Conservation (phyloP, 2,113 vertebrate species). For the Platichthys stellatus region DNA sequence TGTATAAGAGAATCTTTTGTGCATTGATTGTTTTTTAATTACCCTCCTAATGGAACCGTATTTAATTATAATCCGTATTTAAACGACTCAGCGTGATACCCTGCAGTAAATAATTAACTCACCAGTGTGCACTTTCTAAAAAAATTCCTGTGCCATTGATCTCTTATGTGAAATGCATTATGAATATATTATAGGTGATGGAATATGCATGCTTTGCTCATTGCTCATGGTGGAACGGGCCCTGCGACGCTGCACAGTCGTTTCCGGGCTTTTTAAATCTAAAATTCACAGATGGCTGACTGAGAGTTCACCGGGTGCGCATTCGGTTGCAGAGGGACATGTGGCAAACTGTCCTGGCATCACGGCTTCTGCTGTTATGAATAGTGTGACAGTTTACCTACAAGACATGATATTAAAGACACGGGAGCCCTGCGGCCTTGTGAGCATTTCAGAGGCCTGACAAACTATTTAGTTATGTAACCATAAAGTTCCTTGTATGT, state of each 20-base stretch:
- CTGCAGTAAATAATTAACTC: conserved; percentile 54
- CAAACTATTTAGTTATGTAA: neutral
- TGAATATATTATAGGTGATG: conserved; percentile 63
- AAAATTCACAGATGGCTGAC: conserved; percentile 35
- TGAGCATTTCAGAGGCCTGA: neutral
- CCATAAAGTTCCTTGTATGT: neutral
- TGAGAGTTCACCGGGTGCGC: conserved; percentile 30
- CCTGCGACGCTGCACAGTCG: neutral
- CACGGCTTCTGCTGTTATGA: conserved; percentile 23
- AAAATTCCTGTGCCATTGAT: conserved; percentile 33
- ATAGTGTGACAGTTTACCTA: conserved; percentile 23
- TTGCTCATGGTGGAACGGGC: neutral
- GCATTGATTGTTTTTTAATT: conserved; percentile 25
- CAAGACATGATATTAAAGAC: conserved; percentile 14
- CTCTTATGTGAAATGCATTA: conserved; percentile 48
- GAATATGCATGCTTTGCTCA: conserved; percentile 51
- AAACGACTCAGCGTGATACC: conserved; percentile 3
- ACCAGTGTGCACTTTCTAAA: conserved; percentile 27
- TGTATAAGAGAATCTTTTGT: conserved; percentile 71
- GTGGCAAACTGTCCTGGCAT: conserved; percentile 40
- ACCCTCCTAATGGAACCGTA: neutral
- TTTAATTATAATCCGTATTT: conserved; percentile 13
- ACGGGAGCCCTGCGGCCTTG: neutral
- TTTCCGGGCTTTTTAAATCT: conserved; percentile 20
- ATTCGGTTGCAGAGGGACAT: conserved; percentile 17